These are phyloP conservation scores for Miltochrista miniata DNA, from an alignment of 2,888 invertebrate genomes.

Conservation along the genomic window DNA sequence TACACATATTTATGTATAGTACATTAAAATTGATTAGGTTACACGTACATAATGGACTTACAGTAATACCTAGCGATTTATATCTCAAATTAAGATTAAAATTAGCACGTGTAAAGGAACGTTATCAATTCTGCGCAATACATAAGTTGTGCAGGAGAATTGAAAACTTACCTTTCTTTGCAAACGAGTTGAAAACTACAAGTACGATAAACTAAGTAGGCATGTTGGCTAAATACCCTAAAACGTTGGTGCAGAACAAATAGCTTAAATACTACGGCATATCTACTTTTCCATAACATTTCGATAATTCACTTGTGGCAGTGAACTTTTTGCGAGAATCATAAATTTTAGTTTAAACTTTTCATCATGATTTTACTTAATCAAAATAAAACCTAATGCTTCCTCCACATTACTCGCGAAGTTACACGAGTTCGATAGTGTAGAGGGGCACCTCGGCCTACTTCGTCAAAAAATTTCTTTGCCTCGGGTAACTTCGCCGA, in stretches of 20 bases:
- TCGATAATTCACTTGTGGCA: conserved; percentile 14
- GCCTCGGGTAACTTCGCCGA: no score
- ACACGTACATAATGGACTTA: not conserved
- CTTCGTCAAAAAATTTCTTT: no score
- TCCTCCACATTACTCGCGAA: no score
- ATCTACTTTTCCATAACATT: not conserved
- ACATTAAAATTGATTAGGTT: not conserved
- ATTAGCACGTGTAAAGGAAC: conserved; percentile 8
- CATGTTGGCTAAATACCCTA: conserved; percentile 9
- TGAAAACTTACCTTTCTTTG: no score
- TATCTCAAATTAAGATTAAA: not conserved
- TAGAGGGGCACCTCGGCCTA: no score
- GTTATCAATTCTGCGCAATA: conserved; percentile 1
- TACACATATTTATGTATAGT: no score
- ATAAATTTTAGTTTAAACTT: not conserved
- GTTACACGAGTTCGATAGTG: no score
- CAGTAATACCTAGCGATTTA: not conserved
- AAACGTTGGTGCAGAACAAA: conserved; percentile 15
- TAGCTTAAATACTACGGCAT: conserved; percentile 7
- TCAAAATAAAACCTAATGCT: no score
- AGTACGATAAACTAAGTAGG: no score
- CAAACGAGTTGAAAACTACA: no score
- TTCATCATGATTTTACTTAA: not conserved
- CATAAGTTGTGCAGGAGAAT: no score
- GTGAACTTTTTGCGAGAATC: conserved; percentile 12